Conservation (phyloP, 2,888 invertebrate genomes). For the Mamestra brassicae region DNA sequence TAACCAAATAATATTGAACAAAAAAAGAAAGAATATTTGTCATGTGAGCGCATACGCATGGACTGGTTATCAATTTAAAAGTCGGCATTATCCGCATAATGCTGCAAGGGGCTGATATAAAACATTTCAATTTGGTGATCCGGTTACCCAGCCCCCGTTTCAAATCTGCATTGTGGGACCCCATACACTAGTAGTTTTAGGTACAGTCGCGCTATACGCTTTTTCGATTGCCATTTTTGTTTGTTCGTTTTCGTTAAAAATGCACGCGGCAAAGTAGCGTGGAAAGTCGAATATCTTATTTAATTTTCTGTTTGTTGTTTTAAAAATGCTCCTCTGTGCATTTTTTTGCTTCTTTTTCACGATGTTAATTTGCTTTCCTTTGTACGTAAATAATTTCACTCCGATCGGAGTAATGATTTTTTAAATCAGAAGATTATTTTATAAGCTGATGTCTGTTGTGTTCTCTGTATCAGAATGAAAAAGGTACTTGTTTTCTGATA, state of each 20-base stretch:
- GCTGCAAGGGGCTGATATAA: conserved; percentile 85
- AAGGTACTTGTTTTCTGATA: neutral
- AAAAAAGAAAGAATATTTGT: conserved; percentile 77
- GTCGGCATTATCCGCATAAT: conserved; percentile 87
- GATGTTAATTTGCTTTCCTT: conserved; percentile 45
- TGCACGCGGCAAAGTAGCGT: conserved; percentile 39
- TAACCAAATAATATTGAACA: conserved; percentile 86
- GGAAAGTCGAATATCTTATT: conserved; percentile 54
- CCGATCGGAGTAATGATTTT: conserved; percentile 40
- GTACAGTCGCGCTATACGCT: conserved; percentile 76
- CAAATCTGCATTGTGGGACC: conserved; percentile 89
- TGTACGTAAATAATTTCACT: conserved; percentile 51
- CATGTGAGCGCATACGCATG: conserved; percentile 82
- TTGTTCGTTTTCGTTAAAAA: conserved; percentile 52
- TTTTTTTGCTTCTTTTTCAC: conserved; percentile 42
- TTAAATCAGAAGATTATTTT: conserved; percentile 26
- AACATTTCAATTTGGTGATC: conserved; percentile 91
- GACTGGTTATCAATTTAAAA: conserved; percentile 90
- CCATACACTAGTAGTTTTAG: conserved; percentile 86
- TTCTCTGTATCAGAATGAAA: neutral
- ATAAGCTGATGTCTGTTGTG: conserved; percentile 4
- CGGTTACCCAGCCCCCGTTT: conserved; percentile 87
- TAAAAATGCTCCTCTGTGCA: conserved; percentile 36
- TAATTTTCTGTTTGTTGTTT: conserved; percentile 54
- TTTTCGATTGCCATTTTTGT: conserved; percentile 27